Conservation (phyloP, 2,797 vertebrate genomes). For the Lepidocolaptes lacrymiger region DNA sequence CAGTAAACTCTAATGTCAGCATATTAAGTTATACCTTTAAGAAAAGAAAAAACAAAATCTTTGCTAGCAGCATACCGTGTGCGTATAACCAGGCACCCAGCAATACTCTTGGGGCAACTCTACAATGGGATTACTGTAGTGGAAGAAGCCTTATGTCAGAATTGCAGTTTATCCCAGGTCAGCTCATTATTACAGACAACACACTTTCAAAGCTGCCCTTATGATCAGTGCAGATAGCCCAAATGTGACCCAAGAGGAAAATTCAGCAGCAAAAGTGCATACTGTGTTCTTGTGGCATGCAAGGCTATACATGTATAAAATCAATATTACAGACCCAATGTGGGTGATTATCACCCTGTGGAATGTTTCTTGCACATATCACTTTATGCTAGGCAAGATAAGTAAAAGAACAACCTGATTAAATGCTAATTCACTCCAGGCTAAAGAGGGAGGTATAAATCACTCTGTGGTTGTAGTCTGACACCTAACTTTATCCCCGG, state of each 20-base stretch:
- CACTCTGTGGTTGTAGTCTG: background rate
- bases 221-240: background rate
- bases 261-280: background rate
- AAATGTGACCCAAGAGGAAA: background rate
- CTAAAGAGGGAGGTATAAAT: background rate
- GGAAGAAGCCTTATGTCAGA: conserved; percentile 10
- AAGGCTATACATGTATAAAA: background rate
- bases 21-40: background rate
- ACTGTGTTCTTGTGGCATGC: background rate
- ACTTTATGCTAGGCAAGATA: background rate
- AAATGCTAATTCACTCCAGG: background rate
- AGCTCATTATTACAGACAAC: conserved; percentile 32
- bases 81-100: background rate
- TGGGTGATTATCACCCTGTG: background rate
- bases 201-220: conserved; percentile 7
- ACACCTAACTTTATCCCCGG: background rate
- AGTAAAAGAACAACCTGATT: background rate
- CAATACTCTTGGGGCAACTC: background rate
- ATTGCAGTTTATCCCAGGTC: conserved; percentile 42
- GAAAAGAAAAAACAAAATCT: background rate
- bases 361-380: background rate
- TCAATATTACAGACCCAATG: background rate
- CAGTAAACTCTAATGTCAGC: background rate
- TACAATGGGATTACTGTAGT: conserved; percentile 24
- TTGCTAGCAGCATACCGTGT: background rate